These are phyloP conservation scores for Chascanopsetta lugubris DNA, from an alignment of 2,113 vertebrate species.

Conservation along the genomic window DNA sequence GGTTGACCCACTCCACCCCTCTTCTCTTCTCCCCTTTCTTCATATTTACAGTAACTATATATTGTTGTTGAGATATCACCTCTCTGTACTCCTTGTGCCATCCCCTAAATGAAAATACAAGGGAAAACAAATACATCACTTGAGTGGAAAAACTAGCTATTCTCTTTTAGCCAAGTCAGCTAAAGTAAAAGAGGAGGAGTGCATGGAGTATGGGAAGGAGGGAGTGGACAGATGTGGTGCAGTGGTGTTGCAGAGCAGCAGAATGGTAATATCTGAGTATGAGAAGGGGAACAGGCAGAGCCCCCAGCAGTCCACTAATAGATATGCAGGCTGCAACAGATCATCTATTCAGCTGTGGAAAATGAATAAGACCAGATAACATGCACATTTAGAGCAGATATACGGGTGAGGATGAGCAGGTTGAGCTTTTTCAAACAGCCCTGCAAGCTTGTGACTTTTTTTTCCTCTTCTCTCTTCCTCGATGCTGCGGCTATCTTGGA, in stretches of 20 bases:
- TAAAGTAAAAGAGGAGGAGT: background rate
- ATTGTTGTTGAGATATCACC: no score
- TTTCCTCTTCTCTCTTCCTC: background rate
- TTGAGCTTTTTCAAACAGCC: constrained; percentile 14
- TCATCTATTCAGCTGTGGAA: constrained; percentile 43
- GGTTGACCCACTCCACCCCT: no score
- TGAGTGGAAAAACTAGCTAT: background rate
- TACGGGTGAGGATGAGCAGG: background rate
- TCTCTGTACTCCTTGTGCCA: no score
- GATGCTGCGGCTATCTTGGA: constrained; percentile 4
- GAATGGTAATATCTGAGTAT: constrained; percentile 46
- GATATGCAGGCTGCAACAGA: constrained; percentile 44
- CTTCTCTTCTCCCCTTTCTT: no score
- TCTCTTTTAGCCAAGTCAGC: constrained; percentile 9
- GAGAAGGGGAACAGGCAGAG: constrained; percentile 24
- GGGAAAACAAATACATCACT: background rate
- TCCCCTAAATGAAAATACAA: no score
- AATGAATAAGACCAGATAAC: constrained; percentile 52
- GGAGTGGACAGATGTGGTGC: background rate
- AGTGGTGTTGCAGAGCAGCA: constrained; percentile 28
- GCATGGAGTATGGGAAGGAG: background rate
- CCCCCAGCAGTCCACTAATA: constrained; percentile 42
- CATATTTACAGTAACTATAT: no score
- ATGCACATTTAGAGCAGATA: constrained; percentile 40
- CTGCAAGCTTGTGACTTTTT: constrained; percentile 3